Base-by-base conservation (phyloP, 2,797 vertebrate species). In the Cossypha caffra region DNA sequence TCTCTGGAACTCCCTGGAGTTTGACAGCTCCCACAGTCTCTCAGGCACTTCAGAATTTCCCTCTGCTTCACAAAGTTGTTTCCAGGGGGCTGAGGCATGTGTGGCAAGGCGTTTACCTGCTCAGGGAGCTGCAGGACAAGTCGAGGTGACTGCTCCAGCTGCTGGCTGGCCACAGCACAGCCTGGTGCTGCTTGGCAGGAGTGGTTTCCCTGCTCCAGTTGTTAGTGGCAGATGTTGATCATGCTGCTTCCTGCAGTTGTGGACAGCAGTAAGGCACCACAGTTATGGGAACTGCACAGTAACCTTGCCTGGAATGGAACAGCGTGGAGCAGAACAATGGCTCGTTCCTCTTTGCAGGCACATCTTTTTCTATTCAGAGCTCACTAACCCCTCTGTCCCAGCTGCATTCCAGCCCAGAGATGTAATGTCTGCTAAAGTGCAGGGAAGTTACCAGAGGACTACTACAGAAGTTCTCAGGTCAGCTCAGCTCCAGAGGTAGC, bases 351-450 rank as follows among this genome's bases (percentile, higher is more conserved):
- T 92, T 66, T 84, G 92, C 85, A 88, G 79, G 74, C 90, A 66
- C 93, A 93, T 93, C 93, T 84, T 94, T 91, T 75, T 92, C 90
- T 90, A 1, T 84, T 95, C 76, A 93, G 73, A 75, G 55, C 92
- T 95, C 83, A 7, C 82, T 78, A 90, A 78, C 69, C 52, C 87
- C 76, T 25, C 3, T 59, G 38, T 88, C 66, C 69, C 9, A 0
- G 69, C 82, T 88, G 64, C 87, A 68, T 94, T 93, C 95, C 95
- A 58, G 73, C 61, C 66, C 43, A 33, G 72, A 80, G 45, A 84
- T 69, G 91, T 77, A 45, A 71, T 8, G 61, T 85, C 88, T 85
- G 52, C 57, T 64, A 2, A 88, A 66, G 47, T 66, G 72, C 79
- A 78, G 40, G 76, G 62, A 26, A 72, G 20, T 75, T 43, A 51